Evolutionary conservation across 2,888 invertebrate genomes (phyloP).

Genomic region (Acanthosepion esculentum): DNA sequence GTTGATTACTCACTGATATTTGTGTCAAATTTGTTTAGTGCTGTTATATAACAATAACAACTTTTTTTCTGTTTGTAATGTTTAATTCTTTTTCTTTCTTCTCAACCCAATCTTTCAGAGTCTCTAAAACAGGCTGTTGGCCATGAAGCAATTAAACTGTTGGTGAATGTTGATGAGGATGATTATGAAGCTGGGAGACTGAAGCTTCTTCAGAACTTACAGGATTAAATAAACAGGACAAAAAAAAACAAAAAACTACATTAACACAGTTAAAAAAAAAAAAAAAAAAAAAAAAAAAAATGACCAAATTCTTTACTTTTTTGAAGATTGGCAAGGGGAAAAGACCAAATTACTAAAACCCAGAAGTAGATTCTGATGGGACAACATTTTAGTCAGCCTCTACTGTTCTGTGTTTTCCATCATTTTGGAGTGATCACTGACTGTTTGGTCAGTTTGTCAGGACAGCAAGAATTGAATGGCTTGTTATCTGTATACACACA

Average conservation of each 20-base stretch:
- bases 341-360: background rate
- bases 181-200: constrained; percentile 69
- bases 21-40: too few species aligned
- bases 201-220: constrained; percentile 66
- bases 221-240: constrained; percentile 49
- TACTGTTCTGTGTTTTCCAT: background rate
- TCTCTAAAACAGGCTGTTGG: constrained; percentile 71
- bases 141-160: constrained; percentile 69
- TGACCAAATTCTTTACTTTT: background rate
- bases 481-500: background rate
- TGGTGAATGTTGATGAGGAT: constrained; percentile 72
- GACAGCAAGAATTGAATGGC: background rate
- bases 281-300: background rate
- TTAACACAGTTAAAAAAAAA: background rate
- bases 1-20: too few species aligned
- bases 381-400: background rate
- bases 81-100: background rate
- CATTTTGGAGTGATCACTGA: background rate
- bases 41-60: background rate
- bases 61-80: background rate
- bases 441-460: constrained; percentile 15
- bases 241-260: background rate
- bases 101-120: constrained; percentile 57
- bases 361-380: background rate
- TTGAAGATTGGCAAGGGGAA: background rate